Evolutionary conservation across 2,888 invertebrate genomes (phyloP).

Genomic region (Mythimna vitellina): DNA sequence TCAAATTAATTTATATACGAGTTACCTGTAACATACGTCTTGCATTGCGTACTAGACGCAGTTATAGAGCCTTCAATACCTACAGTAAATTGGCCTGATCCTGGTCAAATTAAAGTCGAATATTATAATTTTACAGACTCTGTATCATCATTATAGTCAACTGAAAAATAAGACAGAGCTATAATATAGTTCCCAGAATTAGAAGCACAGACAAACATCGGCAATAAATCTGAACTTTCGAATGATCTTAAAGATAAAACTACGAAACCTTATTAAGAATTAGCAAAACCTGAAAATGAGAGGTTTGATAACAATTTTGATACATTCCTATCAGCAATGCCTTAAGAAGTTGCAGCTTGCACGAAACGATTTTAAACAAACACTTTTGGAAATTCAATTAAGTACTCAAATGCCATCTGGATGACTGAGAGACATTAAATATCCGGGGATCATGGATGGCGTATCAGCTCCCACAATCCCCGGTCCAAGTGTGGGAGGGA

Average conservation of each 20-base stretch:
- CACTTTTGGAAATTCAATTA: conserved; percentile 50
- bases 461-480: no score
- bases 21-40: no score
- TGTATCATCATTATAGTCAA: conserved; percentile 75
- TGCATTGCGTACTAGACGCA: conserved; percentile 76
- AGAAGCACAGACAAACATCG: conserved; percentile 14
- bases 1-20: not conserved
- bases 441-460: no score
- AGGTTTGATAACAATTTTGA: conserved; percentile 84
- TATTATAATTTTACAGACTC: conserved; percentile 87
- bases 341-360: conserved; percentile 62
- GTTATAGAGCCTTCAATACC: conserved; percentile 83
- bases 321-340: conserved; percentile 85
- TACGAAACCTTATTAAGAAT: conserved; percentile 39
- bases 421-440: conserved; percentile 12
- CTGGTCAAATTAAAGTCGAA: conserved; percentile 85
- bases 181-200: conserved; percentile 12
- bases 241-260: conserved; percentile 43
- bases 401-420: conserved; percentile 63
- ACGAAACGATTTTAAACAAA: conserved; percentile 54
- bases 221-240: conserved; percentile 27
- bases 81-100: conserved; percentile 89
- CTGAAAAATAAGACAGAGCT: conserved; percentile 56
- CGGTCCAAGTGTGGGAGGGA: no score
- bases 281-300: conserved; percentile 48